Evolutionary conservation across 2,797 vertebrate genomes (phyloP).

Genomic region (Sebastiscus tertius): DNA sequence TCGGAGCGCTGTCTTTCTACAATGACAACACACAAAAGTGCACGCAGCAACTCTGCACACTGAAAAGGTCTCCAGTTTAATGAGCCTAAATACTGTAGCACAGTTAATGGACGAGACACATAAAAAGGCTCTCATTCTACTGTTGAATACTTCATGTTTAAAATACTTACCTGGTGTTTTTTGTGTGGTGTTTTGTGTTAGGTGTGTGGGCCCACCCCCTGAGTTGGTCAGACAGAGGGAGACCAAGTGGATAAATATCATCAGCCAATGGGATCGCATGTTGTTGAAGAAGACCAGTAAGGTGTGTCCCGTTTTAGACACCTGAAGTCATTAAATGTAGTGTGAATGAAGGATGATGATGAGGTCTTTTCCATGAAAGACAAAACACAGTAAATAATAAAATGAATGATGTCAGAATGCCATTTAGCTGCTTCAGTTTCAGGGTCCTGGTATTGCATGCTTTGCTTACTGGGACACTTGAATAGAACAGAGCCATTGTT

Average conservation of each 20-base stretch:
- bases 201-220: conserved; percentile 80
- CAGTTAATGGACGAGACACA: not conserved
- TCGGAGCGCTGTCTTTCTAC: conserved; percentile 28
- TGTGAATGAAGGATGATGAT: not conserved
- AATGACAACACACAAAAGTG: conserved; percentile 47
- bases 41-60: conserved; percentile 20
- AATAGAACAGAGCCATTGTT: not conserved
- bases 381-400: not conserved
- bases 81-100: not conserved
- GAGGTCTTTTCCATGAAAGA: not conserved
- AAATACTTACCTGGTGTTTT: conserved; percentile 17
- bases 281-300: conserved; percentile 85
- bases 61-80: not conserved
- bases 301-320: conserved; percentile 73
- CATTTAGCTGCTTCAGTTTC: not conserved
- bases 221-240: conserved; percentile 89
- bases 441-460: not conserved
- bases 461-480: not conserved
- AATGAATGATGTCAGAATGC: not conserved
- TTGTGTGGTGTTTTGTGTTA: conserved; percentile 44
- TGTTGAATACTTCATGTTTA: not conserved
- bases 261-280: conserved; percentile 86
- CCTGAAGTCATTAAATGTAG: not conserved
- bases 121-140: not conserved
- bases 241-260: conserved; percentile 90